A percentile compares a stretch with the other conserved stretches of the same genome.
These are phyloP conservation scores for Mionectes macconnelli DNA, from an alignment of 2,113 vertebrate species.

Conservation along the genomic window DNA sequence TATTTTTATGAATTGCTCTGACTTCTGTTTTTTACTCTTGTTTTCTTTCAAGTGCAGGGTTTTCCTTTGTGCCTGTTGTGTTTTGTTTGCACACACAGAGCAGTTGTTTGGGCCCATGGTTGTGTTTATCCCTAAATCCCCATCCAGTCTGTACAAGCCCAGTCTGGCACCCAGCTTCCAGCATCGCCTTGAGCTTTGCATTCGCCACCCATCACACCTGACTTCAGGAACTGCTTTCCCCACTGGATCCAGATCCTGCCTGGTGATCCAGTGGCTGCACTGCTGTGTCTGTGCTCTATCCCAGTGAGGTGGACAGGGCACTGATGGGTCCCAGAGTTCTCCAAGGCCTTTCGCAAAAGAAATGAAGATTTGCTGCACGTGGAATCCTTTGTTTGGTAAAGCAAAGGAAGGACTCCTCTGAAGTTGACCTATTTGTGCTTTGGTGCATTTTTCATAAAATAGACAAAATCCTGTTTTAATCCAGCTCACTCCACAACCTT, in stretches of 20 bases:
- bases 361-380: neutral
- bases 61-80: neutral
- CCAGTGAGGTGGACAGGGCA: fast-evolving
- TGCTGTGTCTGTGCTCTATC: neutral
- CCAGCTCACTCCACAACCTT: neutral
- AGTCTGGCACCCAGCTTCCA: neutral
- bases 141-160: neutral
- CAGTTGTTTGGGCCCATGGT: neutral
- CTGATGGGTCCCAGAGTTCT: neutral
- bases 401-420: conserved; percentile 23
- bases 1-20: fast-evolving
- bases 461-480: conserved; percentile 55
- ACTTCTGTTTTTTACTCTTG: neutral
- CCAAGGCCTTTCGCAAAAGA: neutral
- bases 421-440: conserved; percentile 35
- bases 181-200: neutral
- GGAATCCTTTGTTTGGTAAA: neutral
- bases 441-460: conserved; percentile 41
- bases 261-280: fast-evolving
- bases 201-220: neutral
- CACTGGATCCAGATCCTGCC: neutral
- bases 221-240: neutral
- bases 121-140: neutral
- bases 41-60: neutral
- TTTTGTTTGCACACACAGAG: neutral